phyloP scores from a whole-genome alignment of 2,888 invertebrate species.

The Melieria omissa region DNA sequence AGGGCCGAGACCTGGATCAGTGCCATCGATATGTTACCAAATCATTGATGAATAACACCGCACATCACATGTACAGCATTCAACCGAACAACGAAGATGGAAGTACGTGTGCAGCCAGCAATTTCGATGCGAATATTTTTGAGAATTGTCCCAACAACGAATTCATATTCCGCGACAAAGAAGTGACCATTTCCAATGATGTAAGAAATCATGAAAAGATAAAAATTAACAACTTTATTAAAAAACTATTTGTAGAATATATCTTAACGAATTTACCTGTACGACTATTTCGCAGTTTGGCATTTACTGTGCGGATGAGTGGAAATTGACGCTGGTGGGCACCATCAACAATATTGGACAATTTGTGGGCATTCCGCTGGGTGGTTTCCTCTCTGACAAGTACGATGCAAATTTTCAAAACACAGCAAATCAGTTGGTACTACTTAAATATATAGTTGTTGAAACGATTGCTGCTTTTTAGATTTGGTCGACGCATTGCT shows the following conservation, averaged over 20 bases:
- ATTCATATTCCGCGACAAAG: constrained; percentile 70
- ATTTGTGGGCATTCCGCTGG: constrained; percentile 77
- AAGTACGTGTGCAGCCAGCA: constrained; percentile 63
- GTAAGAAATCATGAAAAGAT: constrained; percentile 60
- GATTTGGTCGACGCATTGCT: constrained; percentile 73
- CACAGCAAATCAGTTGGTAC: too few relatives aligned
- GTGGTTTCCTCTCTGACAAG: constrained; percentile 75
- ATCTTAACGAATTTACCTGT: background rate
- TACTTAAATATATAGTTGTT: too few relatives aligned
- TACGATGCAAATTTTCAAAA: constrained; percentile 55
- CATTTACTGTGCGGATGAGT: constrained; percentile 68
- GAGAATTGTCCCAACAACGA: constrained; percentile 67
- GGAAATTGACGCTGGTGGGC: constrained; percentile 80
- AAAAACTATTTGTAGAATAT: background rate
- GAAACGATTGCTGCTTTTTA: background rate
- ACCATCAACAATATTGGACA: constrained; percentile 80
- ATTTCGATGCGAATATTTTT: constrained; percentile 62
- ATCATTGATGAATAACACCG: constrained; percentile 15
- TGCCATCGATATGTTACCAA: constrained; percentile 65
- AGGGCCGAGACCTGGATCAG: constrained; percentile 64
- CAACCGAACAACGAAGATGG: constrained; percentile 6
- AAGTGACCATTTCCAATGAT: constrained; percentile 75
- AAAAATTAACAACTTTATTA: background rate
- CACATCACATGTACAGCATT: background rate
- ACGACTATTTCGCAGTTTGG: constrained; percentile 51